Evolutionary conservation across 2,797 vertebrate species (phyloP), one percentile per base, ranked within the genome.

Genomic region (Cynopterus sphinx): DNA sequence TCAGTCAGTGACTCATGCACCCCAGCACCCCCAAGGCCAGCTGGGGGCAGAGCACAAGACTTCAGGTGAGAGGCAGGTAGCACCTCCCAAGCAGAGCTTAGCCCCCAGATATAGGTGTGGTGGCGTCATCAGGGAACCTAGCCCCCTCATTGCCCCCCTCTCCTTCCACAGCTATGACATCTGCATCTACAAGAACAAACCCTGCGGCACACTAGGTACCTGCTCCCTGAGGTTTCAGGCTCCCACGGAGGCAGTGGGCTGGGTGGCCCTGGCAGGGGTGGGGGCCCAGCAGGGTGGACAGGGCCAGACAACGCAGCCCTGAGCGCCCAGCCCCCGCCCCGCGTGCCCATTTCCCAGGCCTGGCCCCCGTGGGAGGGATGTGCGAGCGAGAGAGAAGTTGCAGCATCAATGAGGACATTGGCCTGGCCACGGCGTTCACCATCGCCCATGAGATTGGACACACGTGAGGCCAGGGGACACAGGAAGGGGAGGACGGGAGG

Each of bases 111-210:
- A 39, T 4, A 5, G 46, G 68, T 4, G 1, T 2, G 13, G 41
- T 22, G 55, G 28, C 26, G 2, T 11, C 36, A 15, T 12, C 9
- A 41, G 28, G 28, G 22, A 5, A 24, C 61, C 39, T 41, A 4
- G 53, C 19, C 9, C 51, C 71, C 77, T 97, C 57, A 95, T 65
- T 2, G 3, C 33, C 31, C 51, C 53, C 4, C 13, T 70, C 33
- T 95, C 78, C 75, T 46, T 77, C 88, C 94, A 41, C 97, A 98
- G 97, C 91, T 99, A 99, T 0, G 99, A 99, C 98, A 99, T 99
- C 96, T 99, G 99, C 99, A 99, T 99, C 98, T 99, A 99, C 98
- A 99, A 99, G 99, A 99, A 99, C 98, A 99, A 99, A 96, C 99
- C 99, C 0, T 99, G 99, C 39, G 99, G 99, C 98, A 99, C 99